Percentiles rank a stretch among this genome's conserved stretches.
Conservation (phyloP, 2,888 invertebrate species). For the Zeuzera pyrina region DNA sequence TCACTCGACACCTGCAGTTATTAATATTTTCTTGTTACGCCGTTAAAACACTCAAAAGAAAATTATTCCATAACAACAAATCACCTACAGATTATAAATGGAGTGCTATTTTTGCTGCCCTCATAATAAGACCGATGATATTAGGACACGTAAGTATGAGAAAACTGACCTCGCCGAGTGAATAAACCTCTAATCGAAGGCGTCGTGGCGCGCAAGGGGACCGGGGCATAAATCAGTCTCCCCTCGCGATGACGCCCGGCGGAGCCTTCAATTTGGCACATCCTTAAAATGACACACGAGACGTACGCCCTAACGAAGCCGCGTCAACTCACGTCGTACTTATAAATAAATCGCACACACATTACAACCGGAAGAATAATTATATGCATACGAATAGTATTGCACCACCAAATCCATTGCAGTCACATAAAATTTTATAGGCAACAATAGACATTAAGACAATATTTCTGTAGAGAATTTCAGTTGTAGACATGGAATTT, state of each 20-base stretch:
- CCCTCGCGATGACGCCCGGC: constrained; percentile 61
- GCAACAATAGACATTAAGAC: too few species aligned
- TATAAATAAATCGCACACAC: constrained; percentile 40
- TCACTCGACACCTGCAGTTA: background rate
- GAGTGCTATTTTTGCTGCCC: constrained; percentile 30
- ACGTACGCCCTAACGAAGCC: constrained; percentile 57
- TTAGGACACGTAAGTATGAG: constrained; percentile 39
- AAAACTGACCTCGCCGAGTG: constrained; percentile 68
- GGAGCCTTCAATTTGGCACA: constrained; percentile 73
- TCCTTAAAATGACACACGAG: constrained; percentile 74
- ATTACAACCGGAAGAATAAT: constrained; percentile 16
- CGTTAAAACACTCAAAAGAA: background rate
- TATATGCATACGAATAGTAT: background rate
- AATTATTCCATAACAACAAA: background rate
- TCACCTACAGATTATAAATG: constrained; percentile 1
- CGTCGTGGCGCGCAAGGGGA: constrained; percentile 36
- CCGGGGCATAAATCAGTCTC: constrained; percentile 64
- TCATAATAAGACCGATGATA: constrained; percentile 38
- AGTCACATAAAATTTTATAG: too few species aligned
- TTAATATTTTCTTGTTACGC: too few species aligned
- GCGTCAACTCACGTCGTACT: constrained; percentile 31
- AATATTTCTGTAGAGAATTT: too few species aligned
- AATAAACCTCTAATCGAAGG: constrained; percentile 57
- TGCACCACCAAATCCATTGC: background rate
- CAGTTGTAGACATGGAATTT: too few species aligned